Conservation (phyloP, 1,140 invertebrate species). For the Acromyrmex echinatior region DNA sequence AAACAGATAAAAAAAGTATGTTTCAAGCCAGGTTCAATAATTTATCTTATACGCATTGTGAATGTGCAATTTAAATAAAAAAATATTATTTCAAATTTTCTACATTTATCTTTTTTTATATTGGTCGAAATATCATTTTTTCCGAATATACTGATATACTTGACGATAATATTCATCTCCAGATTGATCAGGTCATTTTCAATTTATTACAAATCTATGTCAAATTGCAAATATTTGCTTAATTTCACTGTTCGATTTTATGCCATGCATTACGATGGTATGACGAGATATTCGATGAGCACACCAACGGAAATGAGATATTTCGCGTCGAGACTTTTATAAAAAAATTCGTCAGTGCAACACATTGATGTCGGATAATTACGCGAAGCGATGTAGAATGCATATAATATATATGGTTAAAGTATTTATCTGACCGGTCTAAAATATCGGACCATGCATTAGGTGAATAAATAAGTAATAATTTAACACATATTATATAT, state of each 20-base stretch:
- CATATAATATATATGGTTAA: slow-evolving; percentile 34
- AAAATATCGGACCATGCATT: slow-evolving; percentile 26
- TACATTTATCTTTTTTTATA: neutral
- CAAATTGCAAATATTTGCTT: slow-evolving; percentile 56
- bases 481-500: slow-evolving; percentile 16
- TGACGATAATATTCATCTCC: slow-evolving; percentile 36
- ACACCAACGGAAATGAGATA: slow-evolving; percentile 38
- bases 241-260: slow-evolving; percentile 54
- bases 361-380: slow-evolving; percentile 42
- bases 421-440: slow-evolving; percentile 20
- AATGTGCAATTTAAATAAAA: slow-evolving; percentile 6
- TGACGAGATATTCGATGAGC: slow-evolving; percentile 19
- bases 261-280: slow-evolving; percentile 27
- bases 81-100: slow-evolving; percentile 18
- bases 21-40: neutral
- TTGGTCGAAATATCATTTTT: neutral
- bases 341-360: neutral
- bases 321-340: slow-evolving; percentile 29
- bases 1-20: neutral
- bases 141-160: slow-evolving; percentile 4
- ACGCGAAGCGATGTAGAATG: neutral
- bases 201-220: slow-evolving; percentile 47
- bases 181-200: slow-evolving; percentile 21
- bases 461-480: slow-evolving; percentile 27
- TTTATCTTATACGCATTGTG: neutral